These are phyloP conservation scores for Cardiocondyla obscurior DNA, from an alignment of 1,140 invertebrate species.

Conservation along the genomic window DNA sequence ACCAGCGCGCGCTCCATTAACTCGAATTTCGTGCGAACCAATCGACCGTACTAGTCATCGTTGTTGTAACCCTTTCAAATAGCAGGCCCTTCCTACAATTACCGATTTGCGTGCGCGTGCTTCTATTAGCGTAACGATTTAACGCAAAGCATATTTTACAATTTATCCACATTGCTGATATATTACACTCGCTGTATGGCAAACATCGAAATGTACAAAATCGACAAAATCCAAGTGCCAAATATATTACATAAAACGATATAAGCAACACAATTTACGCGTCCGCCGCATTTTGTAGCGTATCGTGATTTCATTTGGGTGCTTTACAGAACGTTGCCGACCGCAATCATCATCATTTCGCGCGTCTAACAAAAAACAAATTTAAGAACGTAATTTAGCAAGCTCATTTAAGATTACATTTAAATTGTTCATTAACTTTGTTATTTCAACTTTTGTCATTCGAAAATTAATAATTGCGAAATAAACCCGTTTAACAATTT, in stretches of 20 bases:
- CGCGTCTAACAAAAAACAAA: neutral
- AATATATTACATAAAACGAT: conserved; percentile 45
- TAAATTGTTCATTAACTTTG: neutral
- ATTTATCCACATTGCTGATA: conserved; percentile 42
- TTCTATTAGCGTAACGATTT: conserved; percentile 27
- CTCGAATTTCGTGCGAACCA: conserved; percentile 71
- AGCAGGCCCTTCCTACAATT: conserved; percentile 59
- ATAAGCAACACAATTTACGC: conserved; percentile 46
- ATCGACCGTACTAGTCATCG: conserved; percentile 70
- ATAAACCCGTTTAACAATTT: neutral
- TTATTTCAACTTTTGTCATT: neutral
- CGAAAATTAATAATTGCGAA: neutral
- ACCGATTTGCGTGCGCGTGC: conserved; percentile 41
- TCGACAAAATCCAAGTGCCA: conserved; percentile 49
- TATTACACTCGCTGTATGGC: conserved; percentile 21
- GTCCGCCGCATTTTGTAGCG: conserved; percentile 24
- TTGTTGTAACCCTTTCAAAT: conserved; percentile 47
- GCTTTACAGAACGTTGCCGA: neutral
- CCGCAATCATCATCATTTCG: neutral
- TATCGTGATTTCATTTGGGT: conserved; percentile 47
- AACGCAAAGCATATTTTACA: conserved; percentile 53
- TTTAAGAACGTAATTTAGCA: neutral
- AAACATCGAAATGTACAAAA: conserved; percentile 56
- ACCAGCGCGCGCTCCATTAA: conserved; percentile 69
- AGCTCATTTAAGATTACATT: neutral